Evolutionary conservation across 2,113 vertebrate genomes (phyloP).

Genomic region (western clawed frog (Xenopus tropicalis)): DNA sequence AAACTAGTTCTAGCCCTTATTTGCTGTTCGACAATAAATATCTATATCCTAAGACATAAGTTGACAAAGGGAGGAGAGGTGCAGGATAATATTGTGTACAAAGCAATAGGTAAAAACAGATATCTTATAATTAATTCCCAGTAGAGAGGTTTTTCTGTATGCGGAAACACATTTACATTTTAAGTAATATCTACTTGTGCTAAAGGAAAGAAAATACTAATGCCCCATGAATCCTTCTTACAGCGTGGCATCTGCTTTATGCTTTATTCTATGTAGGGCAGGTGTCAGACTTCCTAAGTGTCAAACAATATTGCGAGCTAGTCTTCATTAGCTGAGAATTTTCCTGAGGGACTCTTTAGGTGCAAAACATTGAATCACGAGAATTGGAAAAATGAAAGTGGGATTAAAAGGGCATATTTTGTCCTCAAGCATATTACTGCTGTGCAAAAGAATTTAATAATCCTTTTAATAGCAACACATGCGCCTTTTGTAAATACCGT

Average conservation of each 20-base stretch:
- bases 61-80: too few species aligned
- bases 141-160: too few species aligned
- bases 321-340: constrained; percentile 38
- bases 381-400: constrained; percentile 44
- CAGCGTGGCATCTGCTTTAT: constrained; percentile 10
- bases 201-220: neutral
- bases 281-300: constrained; percentile 39
- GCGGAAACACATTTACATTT: too few species aligned
- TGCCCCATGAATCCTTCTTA: neutral
- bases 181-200: too few species aligned
- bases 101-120: too few species aligned
- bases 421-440: constrained; percentile 36
- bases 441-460: constrained; percentile 9
- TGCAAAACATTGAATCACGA: constrained; percentile 35
- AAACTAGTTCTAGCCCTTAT: too few species aligned
- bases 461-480: neutral
- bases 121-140: too few species aligned
- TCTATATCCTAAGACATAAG: too few species aligned
- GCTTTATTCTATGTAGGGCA: constrained; percentile 35
- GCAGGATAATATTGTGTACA: too few species aligned
- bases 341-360: constrained; percentile 41
- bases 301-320: constrained; percentile 42
- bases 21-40: too few species aligned
- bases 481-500: too few species aligned
- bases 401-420: constrained; percentile 41